Base-by-base conservation (phyloP, 2,888 invertebrate genomes). In the Polyommatus iphigenia region DNA sequence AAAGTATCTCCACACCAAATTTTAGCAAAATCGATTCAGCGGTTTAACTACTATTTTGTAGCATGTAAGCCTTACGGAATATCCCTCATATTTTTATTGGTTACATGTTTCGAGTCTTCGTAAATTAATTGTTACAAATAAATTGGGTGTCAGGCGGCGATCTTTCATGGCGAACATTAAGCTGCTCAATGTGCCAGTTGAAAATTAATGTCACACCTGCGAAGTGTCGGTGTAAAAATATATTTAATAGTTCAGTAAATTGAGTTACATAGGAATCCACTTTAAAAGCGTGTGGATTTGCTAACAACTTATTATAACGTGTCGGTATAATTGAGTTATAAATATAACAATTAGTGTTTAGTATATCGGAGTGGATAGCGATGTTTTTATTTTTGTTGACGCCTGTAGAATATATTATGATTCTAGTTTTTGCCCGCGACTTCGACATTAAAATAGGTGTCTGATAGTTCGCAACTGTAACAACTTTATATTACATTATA, bases 161-260 rank as follows among this genome's bases (percentile, higher is more conserved):
- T 88, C 86, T 85, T 86, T 87, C 85, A 83, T 82, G 80, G 81
- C 83, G 81, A 83, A 85, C 86, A 85, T 87, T 87, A 88, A 89
- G 87, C 84, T 84, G 84, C 84, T 90, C 89, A 88, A 90, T 87
- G 87, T 85, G 84, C 85, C 87, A 84, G 82, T 83, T 86, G 84
- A 86, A 88, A 87, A 89, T 89, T 87, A 88, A 88, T 85, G 87
- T 87, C 86, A 86, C 87, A 87, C 85, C 86, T 87, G 77, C 77
- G 76, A 80, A 80, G 79, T 80, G 78, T 76, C 73, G 41, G 79
- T 78, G 78, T 81, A 80, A 80, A 82, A 81, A 81, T 81, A 80
- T 82, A 79, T 82, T 82, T 81, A 80, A 81, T 81, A 80, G 80
- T 79, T 79, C 76, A 78, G 80, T 82, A 79, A 81, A 80, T 79